Evolutionary conservation across 2,797 vertebrate genomes (phyloP).

Genomic region (Orientallactaga sibirica): DNA sequence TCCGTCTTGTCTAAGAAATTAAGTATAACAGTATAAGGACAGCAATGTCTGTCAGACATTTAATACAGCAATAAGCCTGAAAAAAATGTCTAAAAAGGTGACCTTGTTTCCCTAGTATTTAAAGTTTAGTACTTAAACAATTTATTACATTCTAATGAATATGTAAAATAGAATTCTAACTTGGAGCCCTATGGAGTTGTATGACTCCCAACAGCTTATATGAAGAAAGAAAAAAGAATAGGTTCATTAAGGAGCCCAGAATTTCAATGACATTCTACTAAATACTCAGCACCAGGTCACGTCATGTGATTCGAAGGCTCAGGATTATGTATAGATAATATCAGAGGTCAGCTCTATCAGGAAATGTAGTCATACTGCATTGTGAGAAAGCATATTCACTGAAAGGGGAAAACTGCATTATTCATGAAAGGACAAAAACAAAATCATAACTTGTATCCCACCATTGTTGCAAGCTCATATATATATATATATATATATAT

Average conservation of each 20-base stretch:
- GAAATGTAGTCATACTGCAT: not conserved
- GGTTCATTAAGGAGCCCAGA: conserved; percentile 74
- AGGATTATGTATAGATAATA: conserved; percentile 71
- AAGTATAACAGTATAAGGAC: not conserved
- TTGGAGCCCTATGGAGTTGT: conserved; percentile 54
- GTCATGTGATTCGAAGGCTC: conserved; percentile 66
- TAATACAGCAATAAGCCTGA: conserved; percentile 55
- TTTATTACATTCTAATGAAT: conserved; percentile 76
- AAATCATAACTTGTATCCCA: not conserved
- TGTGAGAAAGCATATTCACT: conserved; percentile 3
- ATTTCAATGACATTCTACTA: conserved; percentile 62
- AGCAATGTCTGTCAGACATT: conserved; percentile 69
- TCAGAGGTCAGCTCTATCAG: conserved; percentile 51
- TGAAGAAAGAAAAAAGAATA: conserved; percentile 38
- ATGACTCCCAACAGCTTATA: conserved; percentile 69
- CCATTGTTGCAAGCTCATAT: not conserved
- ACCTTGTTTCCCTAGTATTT: conserved; percentile 73
- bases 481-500: not conserved
- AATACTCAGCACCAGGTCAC: conserved; percentile 43
- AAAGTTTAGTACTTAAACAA: conserved; percentile 72
- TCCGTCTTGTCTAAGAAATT: conserved; percentile 60
- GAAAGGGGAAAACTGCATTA: not conserved
- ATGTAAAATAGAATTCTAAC: conserved; percentile 63
- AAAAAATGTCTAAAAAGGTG: conserved; percentile 64
- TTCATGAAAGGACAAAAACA: not conserved